These are phyloP conservation scores for Biston stratarius DNA, from an alignment of 2,888 invertebrate genomes.

Conservation along the genomic window DNA sequence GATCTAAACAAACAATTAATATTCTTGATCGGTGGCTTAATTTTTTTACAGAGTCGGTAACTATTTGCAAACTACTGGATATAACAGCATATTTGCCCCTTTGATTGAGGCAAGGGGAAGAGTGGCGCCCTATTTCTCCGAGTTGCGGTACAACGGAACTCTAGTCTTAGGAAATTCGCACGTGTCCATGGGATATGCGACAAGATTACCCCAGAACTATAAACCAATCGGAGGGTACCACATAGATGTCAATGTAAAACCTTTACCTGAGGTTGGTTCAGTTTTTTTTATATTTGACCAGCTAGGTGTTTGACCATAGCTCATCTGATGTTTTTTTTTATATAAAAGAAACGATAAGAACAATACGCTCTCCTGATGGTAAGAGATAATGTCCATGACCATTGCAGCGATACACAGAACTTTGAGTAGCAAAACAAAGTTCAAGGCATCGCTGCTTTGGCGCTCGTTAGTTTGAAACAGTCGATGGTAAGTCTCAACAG, in stretches of 20 bases:
- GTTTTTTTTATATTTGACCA: too few species aligned
- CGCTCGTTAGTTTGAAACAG: too few species aligned
- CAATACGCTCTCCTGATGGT: too few species aligned
- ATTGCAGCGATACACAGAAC: too few species aligned
- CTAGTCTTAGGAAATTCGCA: constrained; percentile 39
- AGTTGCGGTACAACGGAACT: constrained; percentile 38
- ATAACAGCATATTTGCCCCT: constrained; percentile 39
- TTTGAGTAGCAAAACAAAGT: too few species aligned
- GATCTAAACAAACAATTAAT: too few species aligned
- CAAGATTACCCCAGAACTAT: constrained; percentile 38
- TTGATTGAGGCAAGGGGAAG: constrained; percentile 34
- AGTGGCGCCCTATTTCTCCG: constrained; percentile 35
- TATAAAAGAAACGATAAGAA: too few species aligned
- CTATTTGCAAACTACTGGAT: constrained; percentile 20
- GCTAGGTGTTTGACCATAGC: too few species aligned
- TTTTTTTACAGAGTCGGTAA: not conserved
- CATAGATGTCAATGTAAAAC: constrained; percentile 41
- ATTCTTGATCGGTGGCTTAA: not conserved
- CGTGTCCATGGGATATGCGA: constrained; percentile 32
- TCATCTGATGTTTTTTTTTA: too few species aligned
- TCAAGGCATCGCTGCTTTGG: too few species aligned
- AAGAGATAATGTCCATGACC: too few species aligned
- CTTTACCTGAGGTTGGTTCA: constrained; percentile 47
- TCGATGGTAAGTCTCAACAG: too few species aligned
- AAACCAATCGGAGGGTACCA: constrained; percentile 48